Evolutionary conservation across 2,888 invertebrate genomes (phyloP).

Genomic region (Lasioglossum morio): DNA sequence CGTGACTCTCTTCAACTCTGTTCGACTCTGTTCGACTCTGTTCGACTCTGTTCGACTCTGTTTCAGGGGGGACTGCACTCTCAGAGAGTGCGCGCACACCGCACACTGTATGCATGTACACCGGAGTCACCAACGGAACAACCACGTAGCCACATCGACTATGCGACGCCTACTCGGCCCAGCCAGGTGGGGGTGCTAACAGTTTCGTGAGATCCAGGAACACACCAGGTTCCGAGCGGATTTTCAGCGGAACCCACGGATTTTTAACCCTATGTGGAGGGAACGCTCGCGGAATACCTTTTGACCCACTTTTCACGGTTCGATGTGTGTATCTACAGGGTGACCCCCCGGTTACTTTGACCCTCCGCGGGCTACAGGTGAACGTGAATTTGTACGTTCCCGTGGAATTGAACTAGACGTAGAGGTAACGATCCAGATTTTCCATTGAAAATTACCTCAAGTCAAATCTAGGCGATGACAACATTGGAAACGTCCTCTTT

Average conservation of each 20-base stretch:
- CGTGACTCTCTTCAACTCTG: conserved; percentile 2
- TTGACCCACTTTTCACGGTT: background rate
- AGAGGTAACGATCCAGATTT: too few relatives aligned
- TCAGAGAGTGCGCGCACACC: background rate
- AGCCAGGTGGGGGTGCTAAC: background rate
- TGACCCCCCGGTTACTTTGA: background rate
- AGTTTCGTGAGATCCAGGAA: background rate
- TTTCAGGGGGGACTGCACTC: conserved; percentile 43
- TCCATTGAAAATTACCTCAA: too few relatives aligned
- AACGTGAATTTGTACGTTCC: too few relatives aligned
- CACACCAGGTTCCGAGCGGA: background rate
- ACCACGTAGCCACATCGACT: background rate
- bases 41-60: background rate
- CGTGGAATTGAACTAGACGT: too few relatives aligned
- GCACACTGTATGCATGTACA: background rate
- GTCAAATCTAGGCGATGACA: too few relatives aligned
- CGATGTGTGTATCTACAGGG: background rate
- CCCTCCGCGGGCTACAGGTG: background rate
- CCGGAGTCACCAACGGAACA: background rate
- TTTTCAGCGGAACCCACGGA: background rate
- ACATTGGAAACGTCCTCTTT: too few relatives aligned
- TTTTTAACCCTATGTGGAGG: background rate
- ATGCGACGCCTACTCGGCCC: background rate
- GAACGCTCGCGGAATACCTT: background rate
- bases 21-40: too few relatives aligned